Conservation (phyloP, 2,113 vertebrate genomes). For the Antechinus flavipes region DNA sequence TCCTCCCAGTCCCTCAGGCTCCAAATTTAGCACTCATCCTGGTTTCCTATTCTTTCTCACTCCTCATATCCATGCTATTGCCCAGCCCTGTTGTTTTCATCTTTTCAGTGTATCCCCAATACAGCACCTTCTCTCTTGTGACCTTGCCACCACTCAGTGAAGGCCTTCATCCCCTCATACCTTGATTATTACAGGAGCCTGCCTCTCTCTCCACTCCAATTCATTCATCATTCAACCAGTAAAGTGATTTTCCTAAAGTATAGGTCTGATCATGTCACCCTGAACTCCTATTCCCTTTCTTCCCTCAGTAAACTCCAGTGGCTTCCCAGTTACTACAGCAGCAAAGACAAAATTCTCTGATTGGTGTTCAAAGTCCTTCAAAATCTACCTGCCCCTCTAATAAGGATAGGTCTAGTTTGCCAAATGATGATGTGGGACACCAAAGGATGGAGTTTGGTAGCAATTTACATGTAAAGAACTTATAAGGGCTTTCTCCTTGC, state of each 20-base stretch:
- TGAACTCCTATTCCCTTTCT: neutral
- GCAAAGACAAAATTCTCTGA: neutral
- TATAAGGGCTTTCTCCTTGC: no score
- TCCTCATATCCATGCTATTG: neutral
- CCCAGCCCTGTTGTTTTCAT: neutral
- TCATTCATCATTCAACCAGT: neutral
- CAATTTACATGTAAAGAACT: no score
- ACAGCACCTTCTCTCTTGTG: neutral
- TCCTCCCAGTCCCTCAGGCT: neutral
- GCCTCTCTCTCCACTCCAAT: neutral
- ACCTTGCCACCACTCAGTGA: neutral
- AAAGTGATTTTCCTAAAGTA: neutral
- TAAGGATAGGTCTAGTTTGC: no score
- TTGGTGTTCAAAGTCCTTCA: neutral
- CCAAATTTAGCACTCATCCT: neutral
- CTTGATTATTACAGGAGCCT: neutral
- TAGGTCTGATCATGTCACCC: neutral
- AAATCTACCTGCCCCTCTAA: neutral
- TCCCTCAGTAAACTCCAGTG: neutral
- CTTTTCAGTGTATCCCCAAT: neutral
- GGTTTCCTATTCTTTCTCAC: neutral
- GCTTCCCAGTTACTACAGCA: neutral
- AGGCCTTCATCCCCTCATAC: neutral
- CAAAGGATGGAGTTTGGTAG: no score
- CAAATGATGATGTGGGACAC: no score